Conservation (phyloP, 2,113 vertebrate species). For the Eclectus roratus region DNA sequence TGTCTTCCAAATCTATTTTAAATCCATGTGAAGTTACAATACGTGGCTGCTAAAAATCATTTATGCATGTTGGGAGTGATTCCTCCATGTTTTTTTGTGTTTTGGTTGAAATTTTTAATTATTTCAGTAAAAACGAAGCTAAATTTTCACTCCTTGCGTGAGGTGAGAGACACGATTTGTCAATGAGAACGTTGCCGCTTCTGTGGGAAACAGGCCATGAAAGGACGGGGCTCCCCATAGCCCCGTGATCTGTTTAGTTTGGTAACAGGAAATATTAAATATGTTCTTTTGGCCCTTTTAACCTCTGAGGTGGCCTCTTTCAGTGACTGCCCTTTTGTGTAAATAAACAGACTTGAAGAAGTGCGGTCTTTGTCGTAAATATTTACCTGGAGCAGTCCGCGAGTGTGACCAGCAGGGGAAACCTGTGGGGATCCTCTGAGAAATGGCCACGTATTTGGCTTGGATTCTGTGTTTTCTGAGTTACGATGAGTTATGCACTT, state of each 20-base stretch:
- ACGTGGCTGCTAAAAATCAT: background rate
- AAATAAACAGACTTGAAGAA: conserved; percentile 48
- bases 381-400: conserved; percentile 39
- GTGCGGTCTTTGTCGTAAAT: conserved; percentile 39
- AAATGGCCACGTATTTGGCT: background rate
- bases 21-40: background rate
- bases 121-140: background rate
- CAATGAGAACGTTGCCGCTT: background rate
- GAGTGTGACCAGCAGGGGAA: background rate
- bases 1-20: background rate
- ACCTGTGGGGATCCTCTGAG: conserved; percentile 3
- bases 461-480: conserved; percentile 1
- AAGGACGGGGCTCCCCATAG: background rate
- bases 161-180: background rate
- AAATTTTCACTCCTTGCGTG: background rate
- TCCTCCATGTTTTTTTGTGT: background rate
- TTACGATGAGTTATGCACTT: background rate
- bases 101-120: background rate
- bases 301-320: conserved; percentile 41
- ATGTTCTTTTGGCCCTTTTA: background rate
- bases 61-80: background rate
- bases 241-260: background rate
- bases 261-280: conserved; percentile 27
- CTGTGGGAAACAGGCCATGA: background rate
- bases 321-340: background rate